A percentile compares a stretch with the other conserved stretches of the same genome.
Conservation (phyloP, 1,140 invertebrate genomes). For the Magallana angulata region DNA sequence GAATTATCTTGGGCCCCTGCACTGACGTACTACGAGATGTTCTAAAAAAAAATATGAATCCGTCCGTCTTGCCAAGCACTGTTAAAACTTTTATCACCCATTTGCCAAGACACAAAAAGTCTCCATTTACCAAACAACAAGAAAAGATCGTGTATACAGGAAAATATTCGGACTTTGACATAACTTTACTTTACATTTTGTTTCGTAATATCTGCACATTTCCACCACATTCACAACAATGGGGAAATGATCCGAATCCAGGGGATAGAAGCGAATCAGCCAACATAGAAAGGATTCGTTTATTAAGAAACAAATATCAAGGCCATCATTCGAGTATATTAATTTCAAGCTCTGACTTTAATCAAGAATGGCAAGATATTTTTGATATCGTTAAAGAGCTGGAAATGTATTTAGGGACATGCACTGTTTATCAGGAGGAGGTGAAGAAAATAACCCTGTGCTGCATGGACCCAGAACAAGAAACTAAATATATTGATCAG, state of each 20-base stretch:
- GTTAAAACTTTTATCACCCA: too few relatives aligned
- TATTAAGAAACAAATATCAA: background rate
- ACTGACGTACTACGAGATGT: too few relatives aligned
- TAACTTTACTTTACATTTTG: too few relatives aligned
- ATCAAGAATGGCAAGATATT: background rate
- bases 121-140: too few relatives aligned
- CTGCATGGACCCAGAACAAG: background rate
- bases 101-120: too few relatives aligned
- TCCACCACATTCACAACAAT: too few relatives aligned
- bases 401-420: background rate
- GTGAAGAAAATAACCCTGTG: background rate
- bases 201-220: too few relatives aligned
- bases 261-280: background rate
- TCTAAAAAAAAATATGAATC: too few relatives aligned
- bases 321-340: background rate
- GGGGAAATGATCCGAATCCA: background rate
- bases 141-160: too few relatives aligned
- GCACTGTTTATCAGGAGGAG: background rate
- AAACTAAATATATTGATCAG: background rate
- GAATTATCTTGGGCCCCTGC: too few relatives aligned
- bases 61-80: too few relatives aligned
- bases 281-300: background rate
- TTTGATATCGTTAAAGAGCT: background rate
- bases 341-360: background rate
- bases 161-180: too few relatives aligned